Percentiles rank a stretch among this genome's conserved stretches.
phyloP scores from a whole-genome alignment of 2,113 vertebrate species.

The Calcarius ornatus region DNA sequence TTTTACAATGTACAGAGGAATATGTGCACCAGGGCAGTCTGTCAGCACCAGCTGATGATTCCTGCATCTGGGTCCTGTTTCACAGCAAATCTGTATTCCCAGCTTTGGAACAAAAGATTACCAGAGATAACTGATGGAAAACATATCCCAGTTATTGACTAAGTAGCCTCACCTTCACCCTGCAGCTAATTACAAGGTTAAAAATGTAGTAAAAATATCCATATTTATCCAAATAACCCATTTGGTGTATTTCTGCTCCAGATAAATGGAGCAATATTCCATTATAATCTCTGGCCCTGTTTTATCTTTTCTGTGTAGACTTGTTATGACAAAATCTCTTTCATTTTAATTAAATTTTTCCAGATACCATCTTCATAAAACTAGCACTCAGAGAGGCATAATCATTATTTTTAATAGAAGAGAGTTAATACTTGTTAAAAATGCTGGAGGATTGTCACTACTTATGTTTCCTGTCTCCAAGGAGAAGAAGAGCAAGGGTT shows the following conservation, averaged over 20 bases:
- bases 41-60: background rate
- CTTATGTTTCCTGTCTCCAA: background rate
- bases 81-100: background rate
- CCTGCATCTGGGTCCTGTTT: background rate
- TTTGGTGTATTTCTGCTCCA: conserved; percentile 1
- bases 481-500: background rate
- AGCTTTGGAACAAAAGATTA: background rate
- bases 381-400: background rate
- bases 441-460: background rate
- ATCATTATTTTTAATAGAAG: conserved; percentile 9
- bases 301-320: background rate
- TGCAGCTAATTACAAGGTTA: background rate
- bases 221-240: background rate
- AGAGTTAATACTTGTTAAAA: background rate
- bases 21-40: background rate
- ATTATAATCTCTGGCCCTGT: background rate
- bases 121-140: conserved; percentile 12
- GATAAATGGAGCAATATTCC: background rate
- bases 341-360: conserved; percentile 9
- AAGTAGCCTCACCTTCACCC: background rate
- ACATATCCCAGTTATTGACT: background rate
- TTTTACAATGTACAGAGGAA: accelerated
- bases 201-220: background rate
- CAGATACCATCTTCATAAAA: background rate
- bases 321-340: conserved; percentile 9